Percentiles rank a stretch among this genome's conserved stretches.
phyloP scores from a whole-genome alignment of 1,140 invertebrate species.

The Gryon sp. region DNA sequence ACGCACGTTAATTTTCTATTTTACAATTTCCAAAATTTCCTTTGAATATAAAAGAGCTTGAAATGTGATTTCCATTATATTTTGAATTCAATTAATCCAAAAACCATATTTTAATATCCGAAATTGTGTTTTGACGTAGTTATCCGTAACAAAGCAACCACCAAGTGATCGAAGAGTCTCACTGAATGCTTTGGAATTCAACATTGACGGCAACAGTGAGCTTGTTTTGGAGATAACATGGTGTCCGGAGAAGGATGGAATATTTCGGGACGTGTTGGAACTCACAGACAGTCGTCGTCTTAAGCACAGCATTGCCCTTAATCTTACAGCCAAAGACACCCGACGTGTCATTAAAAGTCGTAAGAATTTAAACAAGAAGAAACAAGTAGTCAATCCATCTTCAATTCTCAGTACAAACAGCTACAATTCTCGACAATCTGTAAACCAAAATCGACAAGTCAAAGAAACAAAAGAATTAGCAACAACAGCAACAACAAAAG shows the following conservation, averaged over 20 bases:
- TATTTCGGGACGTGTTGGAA: conserved; percentile 82
- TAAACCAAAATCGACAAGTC: not conserved
- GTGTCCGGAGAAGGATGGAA: conserved; percentile 81
- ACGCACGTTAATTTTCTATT: too few species aligned
- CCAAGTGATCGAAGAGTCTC: conserved; percentile 81
- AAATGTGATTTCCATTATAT: not conserved
- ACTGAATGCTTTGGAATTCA: conserved; percentile 79
- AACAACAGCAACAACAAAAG: too few species aligned
- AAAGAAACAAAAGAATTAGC: not conserved
- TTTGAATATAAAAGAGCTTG: too few species aligned
- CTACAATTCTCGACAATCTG: conserved; percentile 10
- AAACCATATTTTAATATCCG: too few species aligned
- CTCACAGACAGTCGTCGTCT: conserved; percentile 83
- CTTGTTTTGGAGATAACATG: conserved; percentile 81
- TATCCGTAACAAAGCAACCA: conserved; percentile 81
- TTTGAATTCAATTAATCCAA: not conserved
- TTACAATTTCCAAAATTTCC: too few species aligned
- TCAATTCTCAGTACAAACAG: not conserved
- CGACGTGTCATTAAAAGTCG: conserved; percentile 75
- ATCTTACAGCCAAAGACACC: conserved; percentile 65
- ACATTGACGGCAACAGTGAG: conserved; percentile 76
- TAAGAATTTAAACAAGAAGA: conserved; percentile 54
- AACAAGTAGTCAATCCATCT: not conserved
- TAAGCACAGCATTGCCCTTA: conserved; percentile 84
- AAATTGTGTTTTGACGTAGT: too few species aligned